phyloP scores from a whole-genome alignment of 2,113 vertebrate species.

The Amazona vittata region DNA sequence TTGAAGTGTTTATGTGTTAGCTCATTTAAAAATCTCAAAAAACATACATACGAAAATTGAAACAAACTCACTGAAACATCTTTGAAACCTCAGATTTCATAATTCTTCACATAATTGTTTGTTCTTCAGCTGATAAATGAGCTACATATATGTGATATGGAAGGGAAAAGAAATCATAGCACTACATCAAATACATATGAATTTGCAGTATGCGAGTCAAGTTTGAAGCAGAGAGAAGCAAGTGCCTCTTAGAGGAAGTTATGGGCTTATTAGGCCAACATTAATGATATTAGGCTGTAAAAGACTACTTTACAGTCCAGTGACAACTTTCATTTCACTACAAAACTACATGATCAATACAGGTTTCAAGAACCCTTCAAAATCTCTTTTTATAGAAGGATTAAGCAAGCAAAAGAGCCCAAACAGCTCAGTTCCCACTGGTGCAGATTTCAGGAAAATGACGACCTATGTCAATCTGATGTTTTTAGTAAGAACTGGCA shows the following conservation, averaged over 20 bases:
- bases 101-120: background rate
- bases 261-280: background rate
- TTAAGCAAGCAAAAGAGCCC: background rate
- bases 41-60: background rate
- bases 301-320: background rate
- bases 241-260: background rate
- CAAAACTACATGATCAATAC: background rate
- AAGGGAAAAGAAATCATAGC: background rate
- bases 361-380: background rate
- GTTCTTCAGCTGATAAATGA: background rate
- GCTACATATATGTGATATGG: background rate
- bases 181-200: background rate
- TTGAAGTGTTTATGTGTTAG: background rate
- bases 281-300: background rate
- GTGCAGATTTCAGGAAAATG: background rate
- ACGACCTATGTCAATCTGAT: background rate
- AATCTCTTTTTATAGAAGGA: background rate
- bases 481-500: background rate
- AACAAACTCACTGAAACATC: background rate
- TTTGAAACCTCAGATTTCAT: background rate
- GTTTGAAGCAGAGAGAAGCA: background rate
- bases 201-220: background rate
- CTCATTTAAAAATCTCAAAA: background rate
- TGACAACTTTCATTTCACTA: background rate
- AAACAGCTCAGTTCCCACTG: background rate